Base-by-base conservation (phyloP, 1,140 invertebrate genomes). In the Orchesella cincta region DNA sequence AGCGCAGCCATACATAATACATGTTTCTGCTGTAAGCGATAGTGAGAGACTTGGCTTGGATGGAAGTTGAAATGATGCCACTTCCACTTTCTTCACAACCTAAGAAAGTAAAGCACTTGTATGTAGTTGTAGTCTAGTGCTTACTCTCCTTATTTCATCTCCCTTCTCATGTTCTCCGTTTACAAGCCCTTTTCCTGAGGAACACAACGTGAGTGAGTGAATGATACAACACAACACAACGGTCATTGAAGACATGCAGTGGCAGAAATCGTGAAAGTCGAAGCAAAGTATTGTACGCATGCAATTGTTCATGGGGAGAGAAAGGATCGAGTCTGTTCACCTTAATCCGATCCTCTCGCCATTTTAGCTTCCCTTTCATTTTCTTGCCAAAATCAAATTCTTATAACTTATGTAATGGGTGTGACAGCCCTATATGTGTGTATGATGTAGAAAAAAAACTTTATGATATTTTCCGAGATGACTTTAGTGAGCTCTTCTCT, bases 271-370 rank as follows among this genome's bases (percentile, higher is more conserved):
- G 39, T 46, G 39, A 20, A 46, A 46, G 20, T 8, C 8, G 20
- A 46, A 46, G 8, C 8, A 46, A 46, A 46, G 39, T 12, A 46
- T 46, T 46, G 39, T 8, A 46, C 39, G 39, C 20, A 46, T 20
- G 20, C 39, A 46, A 46, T 46, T 46, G 39, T 46, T 20, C 39
- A 46, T 46, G 31, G 62, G 31, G 33, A 67, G 8, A 33, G 29
- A n/a, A n/a, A 31, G 23, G 33, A 67, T 31, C 5, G 33, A 67
- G 31, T 12, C 62, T 67, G 28, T 33, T 67, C 62, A 67, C 62
- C 33, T 67, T 67, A 67, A 67, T 67, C 62, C n/a, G 62, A 12
- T 67, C 62, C 62, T 67, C 33, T 33, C 31, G 23, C 62, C 31
- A 33, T 29, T 67, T 23, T 67, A 2, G 14, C 62, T 29, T 67